Evolutionary conservation across 2,113 vertebrate genomes (phyloP).

Genomic region (Orycteropus afer): DNA sequence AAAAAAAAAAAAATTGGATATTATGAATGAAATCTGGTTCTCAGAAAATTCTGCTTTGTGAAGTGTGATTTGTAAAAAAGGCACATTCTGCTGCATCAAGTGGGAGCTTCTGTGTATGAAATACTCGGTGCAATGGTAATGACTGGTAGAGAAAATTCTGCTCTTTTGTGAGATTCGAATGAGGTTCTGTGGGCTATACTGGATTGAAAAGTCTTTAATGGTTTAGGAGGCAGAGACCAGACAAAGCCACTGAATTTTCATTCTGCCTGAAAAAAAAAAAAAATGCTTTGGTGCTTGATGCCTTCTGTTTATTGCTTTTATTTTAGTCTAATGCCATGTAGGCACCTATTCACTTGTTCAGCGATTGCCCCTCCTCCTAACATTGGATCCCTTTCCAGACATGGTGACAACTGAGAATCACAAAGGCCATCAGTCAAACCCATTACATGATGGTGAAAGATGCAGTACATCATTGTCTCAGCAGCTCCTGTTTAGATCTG

Average conservation of each 20-base stretch:
- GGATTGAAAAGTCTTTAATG: background rate
- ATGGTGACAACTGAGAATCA: background rate
- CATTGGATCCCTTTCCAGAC: background rate
- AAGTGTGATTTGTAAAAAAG: background rate
- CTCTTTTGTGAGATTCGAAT: conserved; percentile 4
- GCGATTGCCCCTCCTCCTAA: conserved; percentile 59
- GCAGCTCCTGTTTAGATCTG: background rate
- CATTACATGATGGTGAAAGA: background rate
- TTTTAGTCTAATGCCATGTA: conserved; percentile 50
- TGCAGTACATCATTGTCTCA: background rate
- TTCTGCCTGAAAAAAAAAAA: conserved; percentile 35
- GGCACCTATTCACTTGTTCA: conserved; percentile 64
- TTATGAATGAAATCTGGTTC: conserved; percentile 40
- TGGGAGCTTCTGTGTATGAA: background rate
- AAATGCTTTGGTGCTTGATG: background rate
- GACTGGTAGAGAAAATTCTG: background rate
- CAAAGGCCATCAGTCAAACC: conserved; percentile 37
- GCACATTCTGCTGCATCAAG: background rate
- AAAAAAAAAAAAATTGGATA: background rate
- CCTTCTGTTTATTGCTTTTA: conserved; percentile 24
- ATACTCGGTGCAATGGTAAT: background rate
- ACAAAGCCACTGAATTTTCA: conserved; percentile 56
- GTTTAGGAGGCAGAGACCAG: background rate
- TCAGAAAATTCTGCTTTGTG: background rate
- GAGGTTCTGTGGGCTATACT: conserved; percentile 6